Base-by-base conservation (phyloP, 2,888 invertebrate species). In the Brachycybe producta region DNA sequence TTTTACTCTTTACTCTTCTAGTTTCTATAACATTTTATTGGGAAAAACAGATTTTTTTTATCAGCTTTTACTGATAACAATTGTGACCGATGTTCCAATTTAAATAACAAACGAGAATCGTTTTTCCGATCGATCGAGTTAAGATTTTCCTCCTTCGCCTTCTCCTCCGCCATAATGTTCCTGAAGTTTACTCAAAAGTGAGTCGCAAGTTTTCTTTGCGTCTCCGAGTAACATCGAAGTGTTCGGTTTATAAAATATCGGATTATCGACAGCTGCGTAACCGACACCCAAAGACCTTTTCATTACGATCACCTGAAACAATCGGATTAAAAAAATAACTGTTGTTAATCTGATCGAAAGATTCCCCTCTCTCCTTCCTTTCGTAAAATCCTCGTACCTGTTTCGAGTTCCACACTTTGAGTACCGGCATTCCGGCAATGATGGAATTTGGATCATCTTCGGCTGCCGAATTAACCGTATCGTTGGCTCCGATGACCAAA, bases 201-300 rank as follows among this genome's bases (percentile, higher is more conserved):
- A 78, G 65, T 88, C 87, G 65, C 87, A 88, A 5, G 85, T 86
- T 67, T 86, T 85, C 75, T 90, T 90, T 45, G 88, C 88, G 64
- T 90, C 88, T 34, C 88, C 88, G 23, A 90, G 73, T 63, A 90
- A 73, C 90, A 90, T 75, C 56, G 65, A 61, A 0, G 86, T 85
- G 71, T 90, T 88, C 17, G 80, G 76, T 65, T 86, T 87, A 73
- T 86, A 90, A 74, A 90, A 90, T 57, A 90, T 79, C 5, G 88
- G 88, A 68, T 90, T 90, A 67, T 90, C 90, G 1, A 90, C 88
- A 0, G 88, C 88, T 0, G 88, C 88, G 66, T 90, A 90, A 1
- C 90, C 74, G 1, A 86, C 86, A 45, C 86, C 87, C 61, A 87
- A 75, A 0, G 86, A 83, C 59, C 90, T 73, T 71, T 90, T 90